A percentile compares a stretch with the other conserved stretches of the same genome.
Conservation (phyloP, 2,797 vertebrate genomes). For the Tolypeutes matacus region DNA sequence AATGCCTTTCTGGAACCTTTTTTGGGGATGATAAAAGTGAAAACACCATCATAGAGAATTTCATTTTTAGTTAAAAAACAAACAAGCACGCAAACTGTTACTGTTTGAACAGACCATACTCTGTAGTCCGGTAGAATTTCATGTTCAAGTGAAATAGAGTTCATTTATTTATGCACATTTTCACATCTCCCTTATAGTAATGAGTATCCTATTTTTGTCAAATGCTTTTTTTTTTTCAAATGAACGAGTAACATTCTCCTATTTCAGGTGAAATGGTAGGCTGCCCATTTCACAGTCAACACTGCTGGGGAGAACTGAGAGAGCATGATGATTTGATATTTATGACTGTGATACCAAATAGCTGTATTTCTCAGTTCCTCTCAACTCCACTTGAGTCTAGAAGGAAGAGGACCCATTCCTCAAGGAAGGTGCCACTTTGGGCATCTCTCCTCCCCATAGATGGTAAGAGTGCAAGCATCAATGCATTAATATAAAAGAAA, state of each 20-base stretch:
- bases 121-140: neutral
- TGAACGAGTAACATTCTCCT: neutral
- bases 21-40: neutral
- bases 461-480: neutral
- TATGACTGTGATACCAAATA: neutral
- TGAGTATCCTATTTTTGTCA: constrained; percentile 10
- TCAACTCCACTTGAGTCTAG: neutral
- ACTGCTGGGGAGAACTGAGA: neutral
- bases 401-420: neutral
- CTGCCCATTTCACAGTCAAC: neutral
- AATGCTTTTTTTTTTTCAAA: neutral
- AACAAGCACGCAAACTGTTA: neutral
- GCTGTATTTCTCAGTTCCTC: neutral
- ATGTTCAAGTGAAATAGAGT: constrained; percentile 13
- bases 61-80: neutral
- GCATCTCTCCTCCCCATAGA: neutral
- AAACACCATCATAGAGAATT: neutral
- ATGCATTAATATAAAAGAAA: neutral
- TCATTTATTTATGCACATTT: neutral
- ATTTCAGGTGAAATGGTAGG: neutral
- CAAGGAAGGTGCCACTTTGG: neutral
- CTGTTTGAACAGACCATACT: neutral
- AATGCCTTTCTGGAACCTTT: neutral
- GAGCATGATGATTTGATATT: neutral
- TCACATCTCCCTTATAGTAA: neutral